These are phyloP conservation scores for Hapalemur alaotrensis DNA, from an alignment of 2,797 vertebrate species.

Conservation along the genomic window DNA sequence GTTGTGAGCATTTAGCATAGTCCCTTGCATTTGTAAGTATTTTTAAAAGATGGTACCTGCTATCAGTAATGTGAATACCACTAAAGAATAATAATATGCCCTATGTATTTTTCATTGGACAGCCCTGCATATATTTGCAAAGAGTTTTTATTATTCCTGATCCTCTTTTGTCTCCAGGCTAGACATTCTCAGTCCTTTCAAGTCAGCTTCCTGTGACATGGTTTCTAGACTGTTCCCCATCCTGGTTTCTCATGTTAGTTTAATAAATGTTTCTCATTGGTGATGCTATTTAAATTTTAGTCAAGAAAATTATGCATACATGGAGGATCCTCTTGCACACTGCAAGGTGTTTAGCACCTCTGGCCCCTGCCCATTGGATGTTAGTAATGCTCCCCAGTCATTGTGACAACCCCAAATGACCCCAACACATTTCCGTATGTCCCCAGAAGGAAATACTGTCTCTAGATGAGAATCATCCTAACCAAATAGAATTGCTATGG, in stretches of 20 bases:
- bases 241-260: neutral
- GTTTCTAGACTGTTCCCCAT: neutral
- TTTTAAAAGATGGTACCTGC: neutral
- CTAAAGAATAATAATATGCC: neutral
- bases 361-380: neutral
- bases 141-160: neutral
- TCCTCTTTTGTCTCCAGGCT: neutral
- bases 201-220: neutral
- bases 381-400: neutral
- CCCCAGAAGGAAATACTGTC: neutral
- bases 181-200: neutral
- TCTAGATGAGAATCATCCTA: constrained; percentile 15
- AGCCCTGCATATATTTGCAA: neutral
- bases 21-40: neutral
- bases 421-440: neutral
- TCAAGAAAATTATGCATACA: neutral
- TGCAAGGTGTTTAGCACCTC: neutral
- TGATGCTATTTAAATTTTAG: neutral
- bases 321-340: neutral
- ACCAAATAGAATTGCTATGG: neutral
- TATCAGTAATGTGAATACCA: neutral
- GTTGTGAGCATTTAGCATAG: neutral
- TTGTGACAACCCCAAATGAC: neutral
- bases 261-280: neutral
- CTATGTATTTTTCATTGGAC: neutral